Evolutionary conservation across 1,140 invertebrate genomes (phyloP).

Genomic region (Varroa destructor): DNA sequence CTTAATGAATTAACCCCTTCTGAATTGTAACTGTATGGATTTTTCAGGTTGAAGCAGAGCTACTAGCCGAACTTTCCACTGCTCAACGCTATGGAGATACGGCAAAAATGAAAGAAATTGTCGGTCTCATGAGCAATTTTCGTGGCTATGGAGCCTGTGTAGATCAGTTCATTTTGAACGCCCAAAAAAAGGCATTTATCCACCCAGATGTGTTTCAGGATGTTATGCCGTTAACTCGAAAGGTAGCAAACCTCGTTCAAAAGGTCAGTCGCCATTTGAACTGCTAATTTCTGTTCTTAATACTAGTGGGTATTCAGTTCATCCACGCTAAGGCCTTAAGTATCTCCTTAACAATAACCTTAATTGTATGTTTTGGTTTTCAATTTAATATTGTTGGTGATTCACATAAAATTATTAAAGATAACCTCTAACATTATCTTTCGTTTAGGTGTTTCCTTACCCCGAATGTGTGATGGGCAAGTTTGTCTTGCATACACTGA

Average conservation of each 20-base stretch:
- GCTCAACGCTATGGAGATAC: constrained; percentile 8
- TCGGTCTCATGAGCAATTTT: constrained; percentile 11
- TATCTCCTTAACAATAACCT: no score
- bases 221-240: background rate
- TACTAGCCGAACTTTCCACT: constrained; percentile 8
- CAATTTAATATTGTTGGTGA: no score
- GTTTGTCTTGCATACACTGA: constrained; percentile 4
- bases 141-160: constrained; percentile 14
- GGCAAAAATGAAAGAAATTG: background rate
- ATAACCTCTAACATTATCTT: no score
- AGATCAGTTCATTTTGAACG: constrained; percentile 17
- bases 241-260: constrained; percentile 4
- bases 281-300: no score
- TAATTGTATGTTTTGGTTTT: no score
- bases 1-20: background rate
- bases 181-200: constrained; percentile 18
- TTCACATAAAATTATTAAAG: no score
- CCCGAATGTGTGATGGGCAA: constrained; percentile 1
- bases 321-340: no score
- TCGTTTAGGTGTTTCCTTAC: constrained; percentile 6
- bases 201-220: constrained; percentile 11
- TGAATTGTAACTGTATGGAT: background rate
- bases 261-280: background rate
- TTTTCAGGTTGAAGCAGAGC: constrained; percentile 5
- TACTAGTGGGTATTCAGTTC: no score